Conservation (phyloP, 2,888 invertebrate genomes). For the Holacanthella duospinosa region DNA sequence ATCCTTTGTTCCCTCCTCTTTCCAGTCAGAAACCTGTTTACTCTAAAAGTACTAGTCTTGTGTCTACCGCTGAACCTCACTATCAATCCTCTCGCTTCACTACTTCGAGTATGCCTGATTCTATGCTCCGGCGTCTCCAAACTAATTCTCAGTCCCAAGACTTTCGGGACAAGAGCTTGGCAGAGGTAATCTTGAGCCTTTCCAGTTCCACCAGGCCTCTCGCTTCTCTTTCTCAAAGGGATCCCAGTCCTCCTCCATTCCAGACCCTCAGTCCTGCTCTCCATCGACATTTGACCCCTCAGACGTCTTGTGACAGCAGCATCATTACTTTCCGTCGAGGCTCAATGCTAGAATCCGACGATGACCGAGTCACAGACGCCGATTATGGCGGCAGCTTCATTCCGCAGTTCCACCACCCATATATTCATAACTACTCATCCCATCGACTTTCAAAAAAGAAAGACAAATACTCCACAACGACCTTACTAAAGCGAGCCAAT, state of each 20-base stretch:
- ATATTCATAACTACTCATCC: constrained; percentile 15
- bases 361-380: background rate
- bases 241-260: constrained; percentile 3
- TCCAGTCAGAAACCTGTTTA: background rate
- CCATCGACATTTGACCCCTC: background rate
- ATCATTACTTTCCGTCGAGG: background rate
- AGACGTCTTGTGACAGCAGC: background rate
- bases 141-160: background rate
- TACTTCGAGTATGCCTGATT: background rate
- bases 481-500: constrained; percentile 32
- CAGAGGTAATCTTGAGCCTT: background rate
- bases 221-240: constrained; percentile 8
- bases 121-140: constrained; percentile 1
- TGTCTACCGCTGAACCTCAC: background rate
- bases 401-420: background rate
- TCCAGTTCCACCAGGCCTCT: constrained; percentile 19
- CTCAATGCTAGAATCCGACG: background rate
- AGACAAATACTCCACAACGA: constrained; percentile 33
- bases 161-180: background rate
- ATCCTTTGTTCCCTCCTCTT: background rate
- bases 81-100: background rate
- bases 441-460: constrained; percentile 30
- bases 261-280: constrained; percentile 4
- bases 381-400: background rate
- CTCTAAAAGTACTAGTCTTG: constrained; percentile 5